These are phyloP conservation scores for Xestia ashworthii DNA, from an alignment of 2,888 invertebrate species.

Conservation along the genomic window DNA sequence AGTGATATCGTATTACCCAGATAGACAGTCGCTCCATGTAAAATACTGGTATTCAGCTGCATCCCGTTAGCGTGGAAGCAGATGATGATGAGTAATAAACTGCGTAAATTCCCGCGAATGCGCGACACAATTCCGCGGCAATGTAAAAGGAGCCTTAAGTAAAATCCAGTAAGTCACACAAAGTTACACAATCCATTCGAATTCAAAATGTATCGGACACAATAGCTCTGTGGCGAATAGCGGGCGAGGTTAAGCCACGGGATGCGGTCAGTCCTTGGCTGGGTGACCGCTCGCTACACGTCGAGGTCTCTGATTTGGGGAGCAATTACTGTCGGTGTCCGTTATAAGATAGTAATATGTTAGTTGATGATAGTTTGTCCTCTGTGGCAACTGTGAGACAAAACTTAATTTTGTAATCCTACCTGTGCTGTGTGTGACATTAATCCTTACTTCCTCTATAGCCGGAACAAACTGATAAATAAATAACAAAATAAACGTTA, in stretches of 20 bases:
- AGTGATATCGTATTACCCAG: no score
- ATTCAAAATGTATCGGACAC: conserved; percentile 30
- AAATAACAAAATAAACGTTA: no score
- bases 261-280: conserved; percentile 27
- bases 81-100: no score
- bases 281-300: conserved; percentile 11
- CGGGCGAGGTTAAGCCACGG: conserved; percentile 24
- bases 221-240: conserved; percentile 17
- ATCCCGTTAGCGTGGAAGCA: no score
- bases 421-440: no score
- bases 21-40: no score
- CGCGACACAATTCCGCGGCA: not conserved
- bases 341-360: not conserved
- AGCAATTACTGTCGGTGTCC: not conserved
- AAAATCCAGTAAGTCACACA: not conserved
- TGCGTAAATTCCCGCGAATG: no score
- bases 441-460: no score
- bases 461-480: no score
- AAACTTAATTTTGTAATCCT: no score
- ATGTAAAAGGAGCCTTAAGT: not conserved
- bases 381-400: no score
- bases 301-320: conserved; percentile 20
- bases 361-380: not conserved
- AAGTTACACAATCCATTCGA: conserved; percentile 36
- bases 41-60: no score